Conservation (phyloP, 2,797 vertebrate species). For the Microcaecilia unicolor region DNA sequence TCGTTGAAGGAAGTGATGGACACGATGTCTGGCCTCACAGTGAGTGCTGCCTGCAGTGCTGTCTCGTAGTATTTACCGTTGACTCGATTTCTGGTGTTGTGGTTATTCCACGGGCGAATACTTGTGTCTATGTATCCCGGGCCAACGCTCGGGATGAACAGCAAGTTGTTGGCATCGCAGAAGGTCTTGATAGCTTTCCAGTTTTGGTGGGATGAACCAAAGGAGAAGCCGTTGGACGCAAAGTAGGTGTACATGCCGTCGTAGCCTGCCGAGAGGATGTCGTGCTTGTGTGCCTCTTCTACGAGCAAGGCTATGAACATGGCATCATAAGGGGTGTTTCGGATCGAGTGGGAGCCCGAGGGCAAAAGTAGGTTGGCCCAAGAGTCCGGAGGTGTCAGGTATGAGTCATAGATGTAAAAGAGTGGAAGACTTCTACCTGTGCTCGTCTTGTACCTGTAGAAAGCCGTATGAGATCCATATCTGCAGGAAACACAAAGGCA, state of each 20-base stretch:
- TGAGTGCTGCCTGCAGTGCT: slow-evolving; percentile 68
- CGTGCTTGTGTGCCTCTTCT: slow-evolving; percentile 74
- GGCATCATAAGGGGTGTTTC: slow-evolving; percentile 69
- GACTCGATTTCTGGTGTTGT: slow-evolving; percentile 78
- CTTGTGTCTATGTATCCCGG: slow-evolving; percentile 79
- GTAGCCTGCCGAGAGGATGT: slow-evolving; percentile 69
- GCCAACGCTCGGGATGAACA: slow-evolving; percentile 78
- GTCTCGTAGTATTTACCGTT: slow-evolving; percentile 86
- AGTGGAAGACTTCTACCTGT: slow-evolving; percentile 68
- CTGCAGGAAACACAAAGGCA: slow-evolving; percentile 35
- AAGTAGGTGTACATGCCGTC: slow-evolving; percentile 86
- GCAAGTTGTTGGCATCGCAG: slow-evolving; percentile 71
- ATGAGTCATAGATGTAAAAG: slow-evolving; percentile 83
- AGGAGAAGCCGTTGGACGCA: slow-evolving; percentile 83
- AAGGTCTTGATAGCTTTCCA: slow-evolving; percentile 71
- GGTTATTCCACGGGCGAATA: slow-evolving; percentile 82
- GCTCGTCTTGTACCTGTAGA: slow-evolving; percentile 71
- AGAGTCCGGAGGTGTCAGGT: slow-evolving; percentile 66
- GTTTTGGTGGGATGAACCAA: slow-evolving; percentile 81
- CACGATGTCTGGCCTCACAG: slow-evolving; percentile 66
- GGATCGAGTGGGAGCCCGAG: slow-evolving; percentile 62
- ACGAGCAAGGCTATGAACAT: slow-evolving; percentile 72
- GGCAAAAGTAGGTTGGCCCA: slow-evolving; percentile 72
- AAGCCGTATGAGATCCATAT: slow-evolving; percentile 73
- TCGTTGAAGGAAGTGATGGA: slow-evolving; percentile 82